phyloP scores from a whole-genome alignment of 2,797 vertebrate genomes.

The Gouania willdenowi region DNA sequence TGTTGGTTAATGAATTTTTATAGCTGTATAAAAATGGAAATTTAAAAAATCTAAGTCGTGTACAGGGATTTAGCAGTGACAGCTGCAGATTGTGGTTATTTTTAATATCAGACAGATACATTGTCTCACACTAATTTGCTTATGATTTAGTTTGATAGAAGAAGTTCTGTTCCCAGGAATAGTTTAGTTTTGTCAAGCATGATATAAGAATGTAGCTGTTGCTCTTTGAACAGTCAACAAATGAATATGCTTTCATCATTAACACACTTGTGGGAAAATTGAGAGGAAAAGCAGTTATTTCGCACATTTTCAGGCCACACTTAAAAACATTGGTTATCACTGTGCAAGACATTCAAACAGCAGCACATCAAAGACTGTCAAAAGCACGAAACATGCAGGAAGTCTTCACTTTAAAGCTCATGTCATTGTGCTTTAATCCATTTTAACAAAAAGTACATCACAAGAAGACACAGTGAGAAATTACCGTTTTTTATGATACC shows the following conservation, averaged over 20 bases:
- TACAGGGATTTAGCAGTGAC: neutral
- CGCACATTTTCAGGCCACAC: constrained; percentile 4
- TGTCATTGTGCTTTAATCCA: constrained; percentile 42
- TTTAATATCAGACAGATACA: neutral
- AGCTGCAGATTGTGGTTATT: neutral
- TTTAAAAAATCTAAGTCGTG: neutral
- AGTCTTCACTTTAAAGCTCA: constrained; percentile 25
- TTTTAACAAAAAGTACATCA: constrained; percentile 42
- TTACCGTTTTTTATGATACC: constrained; percentile 25
- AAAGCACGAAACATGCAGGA: constrained; percentile 33
- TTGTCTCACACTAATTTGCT: neutral
- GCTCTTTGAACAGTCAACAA: neutral
- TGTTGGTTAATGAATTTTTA: too few relatives aligned
- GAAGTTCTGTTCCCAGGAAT: neutral
- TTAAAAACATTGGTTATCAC: neutral
- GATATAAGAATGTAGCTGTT: neutral
- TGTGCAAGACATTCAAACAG: constrained; percentile 14
- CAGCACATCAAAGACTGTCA: constrained; percentile 25
- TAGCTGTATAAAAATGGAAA: too few relatives aligned
- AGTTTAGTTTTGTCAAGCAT: neutral
- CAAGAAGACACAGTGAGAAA: constrained; percentile 27
- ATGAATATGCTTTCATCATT: neutral
- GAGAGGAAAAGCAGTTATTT: constrained; percentile 1
- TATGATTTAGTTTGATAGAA: neutral
- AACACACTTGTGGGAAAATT: constrained; percentile 14